These are phyloP conservation scores for Lottia scabra DNA, from an alignment of 2,888 invertebrate genomes.

Conservation along the genomic window DNA sequence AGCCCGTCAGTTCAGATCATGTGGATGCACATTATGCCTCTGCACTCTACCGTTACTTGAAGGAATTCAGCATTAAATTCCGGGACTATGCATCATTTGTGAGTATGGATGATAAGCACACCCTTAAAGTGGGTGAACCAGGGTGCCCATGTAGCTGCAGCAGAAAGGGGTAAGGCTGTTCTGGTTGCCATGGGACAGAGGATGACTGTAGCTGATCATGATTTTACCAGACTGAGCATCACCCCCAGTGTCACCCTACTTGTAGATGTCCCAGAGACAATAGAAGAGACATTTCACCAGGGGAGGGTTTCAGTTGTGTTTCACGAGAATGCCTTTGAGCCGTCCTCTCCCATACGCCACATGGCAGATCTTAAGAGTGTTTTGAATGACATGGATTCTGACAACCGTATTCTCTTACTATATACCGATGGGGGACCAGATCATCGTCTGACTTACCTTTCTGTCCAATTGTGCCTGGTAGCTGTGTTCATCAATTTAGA, in stretches of 20 bases:
- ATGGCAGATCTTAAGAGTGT: slow-evolving; percentile 22
- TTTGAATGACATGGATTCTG: too few species aligned
- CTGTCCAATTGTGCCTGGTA: slow-evolving; percentile 22
- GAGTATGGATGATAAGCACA: slow-evolving; percentile 37
- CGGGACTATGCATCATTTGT: slow-evolving; percentile 15
- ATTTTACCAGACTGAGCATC: slow-evolving; percentile 29
- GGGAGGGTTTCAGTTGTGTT: slow-evolving; percentile 32
- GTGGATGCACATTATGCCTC: slow-evolving; percentile 26
- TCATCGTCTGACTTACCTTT: slow-evolving; percentile 25
- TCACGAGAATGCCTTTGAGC: slow-evolving; percentile 30
- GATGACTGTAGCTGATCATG: slow-evolving; percentile 21
- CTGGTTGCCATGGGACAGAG: slow-evolving; percentile 17
- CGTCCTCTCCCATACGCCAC: slow-evolving; percentile 32
- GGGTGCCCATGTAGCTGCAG: slow-evolving; percentile 32
- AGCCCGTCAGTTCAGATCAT: slow-evolving; percentile 28
- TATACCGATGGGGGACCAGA: slow-evolving; percentile 32
- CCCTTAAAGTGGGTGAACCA: slow-evolving; percentile 34
- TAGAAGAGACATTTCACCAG: slow-evolving; percentile 28
- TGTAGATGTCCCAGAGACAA: slow-evolving; percentile 28
- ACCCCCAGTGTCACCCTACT: slow-evolving; percentile 29
- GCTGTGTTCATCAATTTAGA: slow-evolving; percentile 19
- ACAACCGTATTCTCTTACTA: not conserved
- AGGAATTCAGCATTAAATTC: slow-evolving; percentile 24
- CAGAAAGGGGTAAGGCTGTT: slow-evolving; percentile 25
- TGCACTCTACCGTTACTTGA: slow-evolving; percentile 30